Evolutionary conservation across 2,888 invertebrate genomes (phyloP).

Genomic region (Drosophila buzzatii): DNA sequence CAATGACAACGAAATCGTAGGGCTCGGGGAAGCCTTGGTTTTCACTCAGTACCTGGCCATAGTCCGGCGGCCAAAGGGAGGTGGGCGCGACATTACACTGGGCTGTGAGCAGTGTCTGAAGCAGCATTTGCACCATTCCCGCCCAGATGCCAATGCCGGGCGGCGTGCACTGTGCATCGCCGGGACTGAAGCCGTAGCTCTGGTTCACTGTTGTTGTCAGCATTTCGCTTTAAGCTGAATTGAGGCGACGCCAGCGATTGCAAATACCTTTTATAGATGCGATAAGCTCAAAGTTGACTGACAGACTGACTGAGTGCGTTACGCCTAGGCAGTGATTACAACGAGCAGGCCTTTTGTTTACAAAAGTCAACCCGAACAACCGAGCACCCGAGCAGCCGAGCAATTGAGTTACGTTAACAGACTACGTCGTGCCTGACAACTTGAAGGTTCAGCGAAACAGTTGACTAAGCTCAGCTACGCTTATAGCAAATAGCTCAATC

Average conservation of each 20-base stretch:
- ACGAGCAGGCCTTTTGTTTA: slow-evolving; percentile 1
- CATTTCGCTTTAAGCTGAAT: slow-evolving; percentile 37
- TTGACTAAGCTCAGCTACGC: background rate
- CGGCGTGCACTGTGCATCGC: slow-evolving; percentile 60
- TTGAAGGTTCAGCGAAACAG: background rate
- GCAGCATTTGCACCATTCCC: slow-evolving; percentile 86
- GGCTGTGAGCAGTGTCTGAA: slow-evolving; percentile 87
- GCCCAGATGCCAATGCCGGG: slow-evolving; percentile 73
- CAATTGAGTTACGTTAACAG: background rate
- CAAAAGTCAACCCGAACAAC: background rate
- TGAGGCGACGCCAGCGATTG: slow-evolving; percentile 29
- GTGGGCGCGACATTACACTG: slow-evolving; percentile 87
- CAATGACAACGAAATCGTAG: slow-evolving; percentile 86
- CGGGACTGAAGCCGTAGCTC: slow-evolving; percentile 2
- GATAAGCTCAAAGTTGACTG: slow-evolving; percentile 41
- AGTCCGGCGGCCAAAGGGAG: slow-evolving; percentile 87
- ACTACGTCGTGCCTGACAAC: background rate
- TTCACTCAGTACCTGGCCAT: slow-evolving; percentile 58
- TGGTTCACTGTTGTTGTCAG: slow-evolving; percentile 14
- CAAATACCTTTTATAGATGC: slow-evolving; percentile 56
- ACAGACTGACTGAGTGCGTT: background rate
- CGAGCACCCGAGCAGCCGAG: background rate
- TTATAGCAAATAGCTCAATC: background rate
- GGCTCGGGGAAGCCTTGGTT: slow-evolving; percentile 44
- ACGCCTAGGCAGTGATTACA: background rate